Conservation (phyloP, 1,140 invertebrate species). For the Coelopa frigida region DNA sequence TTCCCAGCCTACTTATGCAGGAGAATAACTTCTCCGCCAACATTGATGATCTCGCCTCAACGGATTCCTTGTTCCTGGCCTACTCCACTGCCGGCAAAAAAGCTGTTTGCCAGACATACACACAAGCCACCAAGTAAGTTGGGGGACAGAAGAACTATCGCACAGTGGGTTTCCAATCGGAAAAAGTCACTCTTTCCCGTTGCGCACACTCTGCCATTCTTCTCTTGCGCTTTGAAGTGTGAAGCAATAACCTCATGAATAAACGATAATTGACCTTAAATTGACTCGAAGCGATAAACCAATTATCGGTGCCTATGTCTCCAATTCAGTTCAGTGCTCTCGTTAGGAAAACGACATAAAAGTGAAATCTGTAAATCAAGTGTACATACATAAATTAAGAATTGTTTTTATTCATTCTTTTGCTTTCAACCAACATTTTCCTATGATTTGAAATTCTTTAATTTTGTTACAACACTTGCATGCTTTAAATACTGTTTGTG, state of each 20-base stretch:
- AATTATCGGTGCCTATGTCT: too few species aligned
- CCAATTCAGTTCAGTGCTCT: too few species aligned
- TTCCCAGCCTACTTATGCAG: constrained; percentile 11
- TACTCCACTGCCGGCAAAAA: constrained; percentile 30
- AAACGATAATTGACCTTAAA: neutral
- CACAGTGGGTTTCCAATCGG: neutral
- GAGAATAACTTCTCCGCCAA: constrained; percentile 6
- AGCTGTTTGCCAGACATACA: constrained; percentile 31
- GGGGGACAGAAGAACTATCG: neutral
- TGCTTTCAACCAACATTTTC: too few species aligned
- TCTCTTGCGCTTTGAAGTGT: neutral
- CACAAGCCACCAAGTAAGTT: constrained; percentile 11
- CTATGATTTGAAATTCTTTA: too few species aligned
- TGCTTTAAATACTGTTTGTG: too few species aligned
- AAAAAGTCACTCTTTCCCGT: neutral
- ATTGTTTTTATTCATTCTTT: too few species aligned
- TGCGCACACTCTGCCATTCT: too few species aligned
- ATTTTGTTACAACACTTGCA: too few species aligned
- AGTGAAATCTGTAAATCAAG: too few species aligned
- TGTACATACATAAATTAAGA: too few species aligned
- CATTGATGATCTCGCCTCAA: constrained; percentile 5
- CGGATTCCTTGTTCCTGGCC: constrained; percentile 26
- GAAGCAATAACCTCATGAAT: neutral
- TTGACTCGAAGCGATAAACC: neutral
- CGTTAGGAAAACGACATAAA: too few species aligned